Base-by-base conservation (phyloP, 53 echinoderm and acorn worm genomes). In the Echinarachnius parma region DNA sequence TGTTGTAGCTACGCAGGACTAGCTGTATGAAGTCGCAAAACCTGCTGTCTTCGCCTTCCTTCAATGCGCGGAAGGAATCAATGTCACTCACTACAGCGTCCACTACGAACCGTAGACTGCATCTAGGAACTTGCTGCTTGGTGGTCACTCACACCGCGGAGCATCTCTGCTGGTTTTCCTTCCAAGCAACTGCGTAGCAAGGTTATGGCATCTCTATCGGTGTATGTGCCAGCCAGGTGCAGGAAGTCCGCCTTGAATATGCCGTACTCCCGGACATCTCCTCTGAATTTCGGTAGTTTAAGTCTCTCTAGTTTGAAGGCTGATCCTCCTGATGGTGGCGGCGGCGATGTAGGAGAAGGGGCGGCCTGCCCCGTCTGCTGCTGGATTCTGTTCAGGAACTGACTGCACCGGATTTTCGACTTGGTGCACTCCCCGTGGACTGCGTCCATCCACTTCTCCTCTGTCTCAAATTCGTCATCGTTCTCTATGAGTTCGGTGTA, bases 21-120 rank as follows among this genome's bases (percentile, higher is more conserved):
- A 84, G 59, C 5, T 83, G 75, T 9, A 48, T 47, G 13, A 84
- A 50, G 2, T 78, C 74, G 32, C 78, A 70, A 28, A 84, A 84
- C 18, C 84, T 21, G 25, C 28, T 42, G 30, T 84, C 78, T 61
- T 84, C 84, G 26, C 62, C 78, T 11, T 78, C 70, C 26, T 49
- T 60, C 16, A 84, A 46, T 8, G 62, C 61, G 13, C 72, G 65
- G 31, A 84, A 79, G 9, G 53, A 61, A 11, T 2, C 32, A 16
- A 79, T 62, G 59, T 84, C 85, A 29, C 79, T 61, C 0, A 62
- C 62, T 0, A 84, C 72, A 3, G 53, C 48, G 31, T 84, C 85
- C 3, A 48, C 52, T 0, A 84, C 16, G 20, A 84, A 79, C 20
- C 85, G 48, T 78, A 84, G 0, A 84, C 64, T n/a, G 78, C 22